Percentiles rank a stretch among this genome's conserved stretches.
These are phyloP conservation scores for Picathartes gymnocephalus DNA, from an alignment of 2,113 vertebrate species.

Conservation along the genomic window DNA sequence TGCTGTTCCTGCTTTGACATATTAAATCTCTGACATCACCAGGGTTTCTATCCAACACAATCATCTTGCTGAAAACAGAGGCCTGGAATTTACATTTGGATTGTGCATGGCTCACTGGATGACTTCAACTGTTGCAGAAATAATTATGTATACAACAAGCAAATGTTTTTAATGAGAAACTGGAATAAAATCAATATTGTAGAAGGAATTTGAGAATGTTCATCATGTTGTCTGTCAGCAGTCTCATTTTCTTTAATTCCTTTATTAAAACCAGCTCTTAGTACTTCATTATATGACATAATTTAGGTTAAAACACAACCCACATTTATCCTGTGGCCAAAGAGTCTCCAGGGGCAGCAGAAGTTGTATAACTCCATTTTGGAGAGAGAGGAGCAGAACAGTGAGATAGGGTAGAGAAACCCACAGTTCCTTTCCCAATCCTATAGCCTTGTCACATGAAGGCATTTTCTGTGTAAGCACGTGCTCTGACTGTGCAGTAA, in stretches of 20 bases:
- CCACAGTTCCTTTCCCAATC: not conserved
- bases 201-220: slow-evolving; percentile 27
- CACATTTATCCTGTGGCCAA: not conserved
- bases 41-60: not conserved
- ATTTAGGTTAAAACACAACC: slow-evolving; percentile 7
- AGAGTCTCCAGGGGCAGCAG: not conserved
- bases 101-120: not conserved
- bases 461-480: not conserved
- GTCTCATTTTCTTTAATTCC: not conserved
- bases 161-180: not conserved
- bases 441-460: not conserved
- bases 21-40: slow-evolving; percentile 13
- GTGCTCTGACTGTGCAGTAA: not conserved
- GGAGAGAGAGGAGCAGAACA: not conserved
- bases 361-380: not conserved
- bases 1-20: not conserved
- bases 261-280: slow-evolving; percentile 38
- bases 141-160: not conserved
- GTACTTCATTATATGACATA: not conserved
- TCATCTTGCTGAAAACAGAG: not conserved
- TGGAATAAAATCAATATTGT: slow-evolving; percentile 9
- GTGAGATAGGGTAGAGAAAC: not conserved
- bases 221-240: slow-evolving; percentile 30
- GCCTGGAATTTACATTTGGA: not conserved
- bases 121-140: not conserved